Percentiles rank a stretch among this genome's conserved stretches.
These are phyloP conservation scores for Unio pictorum DNA, from an alignment of 2,888 invertebrate species.

Conservation along the genomic window DNA sequence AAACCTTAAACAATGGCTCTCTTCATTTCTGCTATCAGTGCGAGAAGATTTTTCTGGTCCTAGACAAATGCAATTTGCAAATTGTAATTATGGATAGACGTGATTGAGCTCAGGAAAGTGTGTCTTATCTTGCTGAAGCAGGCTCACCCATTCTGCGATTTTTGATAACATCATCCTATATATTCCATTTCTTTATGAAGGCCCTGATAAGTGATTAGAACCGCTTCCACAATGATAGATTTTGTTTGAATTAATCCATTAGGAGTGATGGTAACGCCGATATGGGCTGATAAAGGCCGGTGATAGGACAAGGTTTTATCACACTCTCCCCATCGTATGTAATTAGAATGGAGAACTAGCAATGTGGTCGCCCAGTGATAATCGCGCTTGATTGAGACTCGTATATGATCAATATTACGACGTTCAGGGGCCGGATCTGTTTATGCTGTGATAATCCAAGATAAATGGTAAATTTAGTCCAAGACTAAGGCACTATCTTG, in stretches of 20 bases:
- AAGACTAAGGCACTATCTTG: slow-evolving; percentile 25
- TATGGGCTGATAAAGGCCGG: slow-evolving; percentile 40
- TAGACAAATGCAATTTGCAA: slow-evolving; percentile 47
- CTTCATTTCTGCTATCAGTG: too few relatives aligned
- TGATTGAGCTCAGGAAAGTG: slow-evolving; percentile 32
- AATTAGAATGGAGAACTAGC: slow-evolving; percentile 58
- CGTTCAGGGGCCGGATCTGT: slow-evolving; percentile 32
- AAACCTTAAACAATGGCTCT: too few relatives aligned
- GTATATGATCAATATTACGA: slow-evolving; percentile 55
- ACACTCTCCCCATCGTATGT: slow-evolving; percentile 55
- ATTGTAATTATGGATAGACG: slow-evolving; percentile 41
- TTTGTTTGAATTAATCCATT: slow-evolving; percentile 63
- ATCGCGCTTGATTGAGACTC: slow-evolving; percentile 55
- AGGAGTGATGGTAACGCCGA: slow-evolving; percentile 47
- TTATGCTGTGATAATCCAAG: slow-evolving; percentile 48
- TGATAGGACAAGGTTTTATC: slow-evolving; percentile 51
- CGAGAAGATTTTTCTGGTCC: slow-evolving; percentile 16
- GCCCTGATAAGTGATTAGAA: slow-evolving; percentile 54
- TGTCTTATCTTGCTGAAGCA: slow-evolving; percentile 33
- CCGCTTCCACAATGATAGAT: slow-evolving; percentile 53
- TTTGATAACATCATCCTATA: slow-evolving; percentile 55
- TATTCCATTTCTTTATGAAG: slow-evolving; percentile 63
- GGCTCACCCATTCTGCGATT: slow-evolving; percentile 28
- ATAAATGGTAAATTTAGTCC: slow-evolving; percentile 55
- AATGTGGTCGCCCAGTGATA: slow-evolving; percentile 51